Percentiles rank a stretch among this genome's conserved stretches.
These are phyloP conservation scores for Vanacampus margaritifer DNA, from an alignment of 2,113 vertebrate species.

Conservation along the genomic window DNA sequence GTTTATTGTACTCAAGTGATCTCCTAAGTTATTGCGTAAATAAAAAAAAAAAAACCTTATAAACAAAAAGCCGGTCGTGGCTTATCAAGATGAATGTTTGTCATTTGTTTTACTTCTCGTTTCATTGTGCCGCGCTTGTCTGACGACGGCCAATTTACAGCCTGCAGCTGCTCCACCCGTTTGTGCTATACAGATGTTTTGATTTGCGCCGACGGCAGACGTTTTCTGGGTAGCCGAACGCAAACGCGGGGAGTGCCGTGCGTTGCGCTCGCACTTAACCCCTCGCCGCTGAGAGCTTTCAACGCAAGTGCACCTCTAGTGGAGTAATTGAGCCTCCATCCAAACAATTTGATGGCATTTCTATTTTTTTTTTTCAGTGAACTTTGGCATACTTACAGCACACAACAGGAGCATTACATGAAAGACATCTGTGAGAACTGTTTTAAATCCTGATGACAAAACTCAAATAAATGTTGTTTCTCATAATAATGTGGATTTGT, in stretches of 20 bases:
- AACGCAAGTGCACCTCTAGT: slow-evolving; percentile 46
- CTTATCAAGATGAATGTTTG: slow-evolving; percentile 48
- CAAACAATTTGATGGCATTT: slow-evolving; percentile 60
- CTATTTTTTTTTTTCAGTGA: slow-evolving; percentile 33
- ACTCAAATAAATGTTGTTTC: neutral
- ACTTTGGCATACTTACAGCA: slow-evolving; percentile 15
- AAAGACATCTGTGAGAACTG: neutral
- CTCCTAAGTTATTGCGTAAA: slow-evolving; percentile 15
- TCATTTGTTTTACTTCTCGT: slow-evolving; percentile 21
- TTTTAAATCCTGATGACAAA: too few relatives aligned
- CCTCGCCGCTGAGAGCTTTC: slow-evolving; percentile 69
- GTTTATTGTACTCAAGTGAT: slow-evolving; percentile 33
- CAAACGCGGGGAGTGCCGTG: slow-evolving; percentile 8
- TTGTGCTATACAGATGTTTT: slow-evolving; percentile 37
- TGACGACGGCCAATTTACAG: slow-evolving; percentile 46
- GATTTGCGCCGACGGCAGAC: slow-evolving; percentile 24
- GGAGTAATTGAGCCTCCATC: slow-evolving; percentile 42
- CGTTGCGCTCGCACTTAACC: slow-evolving; percentile 60
- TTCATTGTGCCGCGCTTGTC: slow-evolving; percentile 10
- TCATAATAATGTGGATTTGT: slow-evolving; percentile 30
- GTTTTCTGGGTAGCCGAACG: neutral
- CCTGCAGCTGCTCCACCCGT: slow-evolving; percentile 49
- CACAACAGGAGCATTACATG: neutral
- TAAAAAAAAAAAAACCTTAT: slow-evolving; percentile 12
- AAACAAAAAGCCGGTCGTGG: slow-evolving; percentile 36